phyloP scores from a whole-genome alignment of 2,888 invertebrate genomes.

The Hyposoter didymator region DNA sequence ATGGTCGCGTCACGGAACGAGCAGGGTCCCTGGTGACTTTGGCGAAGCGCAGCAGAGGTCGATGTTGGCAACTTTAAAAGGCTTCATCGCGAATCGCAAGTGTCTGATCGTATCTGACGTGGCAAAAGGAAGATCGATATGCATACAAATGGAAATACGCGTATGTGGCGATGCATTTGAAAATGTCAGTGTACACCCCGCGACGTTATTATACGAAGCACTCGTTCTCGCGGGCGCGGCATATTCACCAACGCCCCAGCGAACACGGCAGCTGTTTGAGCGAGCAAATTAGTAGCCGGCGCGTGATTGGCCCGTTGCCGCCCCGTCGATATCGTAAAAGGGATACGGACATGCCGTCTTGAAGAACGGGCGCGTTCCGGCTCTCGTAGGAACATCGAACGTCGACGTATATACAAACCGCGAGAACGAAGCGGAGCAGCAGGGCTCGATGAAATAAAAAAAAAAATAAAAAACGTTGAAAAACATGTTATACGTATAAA shows the following conservation, averaged over 20 bases:
- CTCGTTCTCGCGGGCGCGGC: conserved; percentile 72
- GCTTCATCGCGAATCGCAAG: conserved; percentile 60
- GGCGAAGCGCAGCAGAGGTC: conserved; percentile 33
- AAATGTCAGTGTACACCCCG: neutral
- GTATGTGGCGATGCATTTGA: neutral
- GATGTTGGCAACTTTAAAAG: neutral
- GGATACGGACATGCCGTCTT: conserved; percentile 72
- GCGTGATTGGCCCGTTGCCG: conserved; percentile 84
- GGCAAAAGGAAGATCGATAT: conserved; percentile 32
- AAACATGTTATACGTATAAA: conserved; percentile 1
- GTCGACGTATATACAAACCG: conserved; percentile 28
- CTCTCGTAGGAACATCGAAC: conserved; percentile 47
- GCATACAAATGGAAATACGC: neutral
- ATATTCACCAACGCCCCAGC: conserved; percentile 79
- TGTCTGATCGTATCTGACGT: conserved; percentile 52
- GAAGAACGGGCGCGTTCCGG: conserved; percentile 52
- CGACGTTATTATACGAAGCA: conserved; percentile 63
- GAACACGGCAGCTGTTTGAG: conserved; percentile 84
- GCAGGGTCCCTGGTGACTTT: conserved; percentile 79
- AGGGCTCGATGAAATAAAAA: conserved; percentile 49
- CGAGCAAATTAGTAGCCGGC: conserved; percentile 84
- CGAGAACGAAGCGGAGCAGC: conserved; percentile 33
- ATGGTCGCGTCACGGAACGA: conserved; percentile 67
- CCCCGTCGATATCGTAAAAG: conserved; percentile 82
- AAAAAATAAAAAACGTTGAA: neutral